Percentiles rank a stretch among this genome's conserved stretches.
Conservation (phyloP, 2,888 invertebrate genomes). For the Phoronis australis region DNA sequence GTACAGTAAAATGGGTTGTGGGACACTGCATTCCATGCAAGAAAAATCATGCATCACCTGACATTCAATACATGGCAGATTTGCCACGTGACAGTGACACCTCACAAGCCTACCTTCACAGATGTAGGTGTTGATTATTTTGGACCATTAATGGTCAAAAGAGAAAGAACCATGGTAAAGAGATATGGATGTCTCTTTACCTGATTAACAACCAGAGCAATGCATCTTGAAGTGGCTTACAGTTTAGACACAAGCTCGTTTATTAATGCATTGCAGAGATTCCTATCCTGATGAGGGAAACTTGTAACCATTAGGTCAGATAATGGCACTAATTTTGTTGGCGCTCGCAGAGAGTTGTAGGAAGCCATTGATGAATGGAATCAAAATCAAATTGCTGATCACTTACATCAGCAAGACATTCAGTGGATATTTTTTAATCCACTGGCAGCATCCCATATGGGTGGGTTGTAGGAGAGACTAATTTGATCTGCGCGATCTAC, state of each 20-base stretch:
- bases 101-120: conserved; percentile 1
- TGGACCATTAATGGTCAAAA: conserved; percentile 5
- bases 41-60: background rate
- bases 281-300: background rate
- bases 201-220: conserved; percentile 5
- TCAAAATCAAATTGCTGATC: background rate
- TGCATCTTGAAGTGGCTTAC: conserved; percentile 6
- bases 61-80: conserved; percentile 5
- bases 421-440: conserved; percentile 5
- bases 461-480: conserved; percentile 4
- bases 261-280: conserved; percentile 1
- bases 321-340: conserved; percentile 2
- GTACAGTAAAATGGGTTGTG: background rate
- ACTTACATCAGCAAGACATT: background rate
- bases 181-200: conserved; percentile 11
- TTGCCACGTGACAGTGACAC: conserved; percentile 1
- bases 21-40: conserved; percentile 4
- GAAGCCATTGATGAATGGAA: conserved; percentile 3
- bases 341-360: background rate
- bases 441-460: conserved; percentile 5
- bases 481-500: background rate
- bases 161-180: conserved; percentile 1
- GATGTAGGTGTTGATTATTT: conserved; percentile 7
- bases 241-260: conserved; percentile 4
- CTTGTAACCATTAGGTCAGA: background rate